phyloP scores from a whole-genome alignment of 2,888 invertebrate species.

The Epinotia nisella region DNA sequence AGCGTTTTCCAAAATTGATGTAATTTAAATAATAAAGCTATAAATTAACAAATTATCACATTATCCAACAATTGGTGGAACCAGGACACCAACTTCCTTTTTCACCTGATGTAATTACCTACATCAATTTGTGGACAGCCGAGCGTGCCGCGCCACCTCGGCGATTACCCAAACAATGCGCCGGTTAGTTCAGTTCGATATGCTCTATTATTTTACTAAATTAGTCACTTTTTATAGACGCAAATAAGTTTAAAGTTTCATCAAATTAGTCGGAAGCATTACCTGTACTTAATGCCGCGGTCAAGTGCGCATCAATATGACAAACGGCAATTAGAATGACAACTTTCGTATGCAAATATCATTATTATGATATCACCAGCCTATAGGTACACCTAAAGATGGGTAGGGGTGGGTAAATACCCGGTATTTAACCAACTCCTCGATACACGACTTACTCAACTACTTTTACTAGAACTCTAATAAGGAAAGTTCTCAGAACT shows the following conservation, averaged over 20 bases:
- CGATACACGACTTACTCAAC: too few relatives aligned
- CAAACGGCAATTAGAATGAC: neutral
- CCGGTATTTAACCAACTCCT: too few relatives aligned
- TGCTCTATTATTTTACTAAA: constrained; percentile 32
- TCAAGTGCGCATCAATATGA: neutral
- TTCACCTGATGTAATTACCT: constrained; percentile 67
- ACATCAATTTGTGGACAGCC: constrained; percentile 68
- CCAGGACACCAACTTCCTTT: constrained; percentile 64
- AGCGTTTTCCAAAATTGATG: neutral
- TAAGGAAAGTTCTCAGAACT: too few relatives aligned
- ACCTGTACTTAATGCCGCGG: neutral
- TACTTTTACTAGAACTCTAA: too few relatives aligned
- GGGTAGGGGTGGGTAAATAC: too few relatives aligned
- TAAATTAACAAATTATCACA: constrained; percentile 13
- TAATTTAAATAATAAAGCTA: neutral
- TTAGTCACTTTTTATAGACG: constrained; percentile 15
- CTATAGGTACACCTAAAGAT: too few relatives aligned
- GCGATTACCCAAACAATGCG: constrained; percentile 63
- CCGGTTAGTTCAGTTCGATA: constrained; percentile 48
- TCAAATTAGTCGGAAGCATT: neutral
- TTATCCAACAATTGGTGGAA: neutral
- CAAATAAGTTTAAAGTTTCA: neutral
- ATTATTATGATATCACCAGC: too few relatives aligned
- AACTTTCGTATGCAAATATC: too few relatives aligned
- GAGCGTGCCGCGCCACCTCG: constrained; percentile 59